These are phyloP conservation scores for Drosophila insularis DNA, from an alignment of 1,140 invertebrate species.

Conservation along the genomic window DNA sequence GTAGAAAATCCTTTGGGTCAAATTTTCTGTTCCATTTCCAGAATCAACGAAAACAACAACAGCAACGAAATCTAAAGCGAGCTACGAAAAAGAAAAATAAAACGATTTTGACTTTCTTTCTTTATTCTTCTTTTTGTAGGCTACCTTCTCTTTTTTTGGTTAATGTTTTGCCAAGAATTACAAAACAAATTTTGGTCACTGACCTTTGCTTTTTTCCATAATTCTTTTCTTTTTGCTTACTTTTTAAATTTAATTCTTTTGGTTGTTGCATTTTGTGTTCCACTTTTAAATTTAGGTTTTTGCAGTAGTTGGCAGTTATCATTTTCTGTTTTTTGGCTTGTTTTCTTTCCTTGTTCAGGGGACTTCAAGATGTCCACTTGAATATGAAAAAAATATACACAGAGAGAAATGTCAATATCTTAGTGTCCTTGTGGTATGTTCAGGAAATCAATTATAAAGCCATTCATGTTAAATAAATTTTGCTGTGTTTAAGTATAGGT, in stretches of 20 bases:
- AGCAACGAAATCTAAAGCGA: too few species aligned
- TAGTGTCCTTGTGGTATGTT: too few species aligned
- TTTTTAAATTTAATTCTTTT: slow-evolving; percentile 44
- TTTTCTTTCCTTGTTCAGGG: not conserved
- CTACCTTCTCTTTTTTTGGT: slow-evolving; percentile 53
- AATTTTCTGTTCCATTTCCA: slow-evolving; percentile 2
- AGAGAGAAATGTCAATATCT: not conserved
- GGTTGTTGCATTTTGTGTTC: slow-evolving; percentile 51
- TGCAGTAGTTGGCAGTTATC: slow-evolving; percentile 48
- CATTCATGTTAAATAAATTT: too few species aligned
- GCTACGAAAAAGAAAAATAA: not conserved
- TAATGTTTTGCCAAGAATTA: slow-evolving; percentile 48
- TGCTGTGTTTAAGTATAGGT: too few species aligned
- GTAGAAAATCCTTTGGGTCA: slow-evolving; percentile 4
- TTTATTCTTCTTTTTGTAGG: slow-evolving; percentile 29
- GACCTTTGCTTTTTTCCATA: slow-evolving; percentile 54
- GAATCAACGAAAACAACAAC: slow-evolving; percentile 1
- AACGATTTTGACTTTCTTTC: slow-evolving; percentile 11
- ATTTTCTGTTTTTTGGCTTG: slow-evolving; percentile 5
- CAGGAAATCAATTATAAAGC: too few species aligned
- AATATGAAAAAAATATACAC: slow-evolving; percentile 20
- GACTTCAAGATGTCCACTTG: slow-evolving; percentile 38
- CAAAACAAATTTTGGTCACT: slow-evolving; percentile 67
- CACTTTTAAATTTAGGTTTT: slow-evolving; percentile 61
- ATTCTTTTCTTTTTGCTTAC: slow-evolving; percentile 35